Conservation (phyloP, 2,113 vertebrate genomes). For the Phalacrocorax aristotelis region DNA sequence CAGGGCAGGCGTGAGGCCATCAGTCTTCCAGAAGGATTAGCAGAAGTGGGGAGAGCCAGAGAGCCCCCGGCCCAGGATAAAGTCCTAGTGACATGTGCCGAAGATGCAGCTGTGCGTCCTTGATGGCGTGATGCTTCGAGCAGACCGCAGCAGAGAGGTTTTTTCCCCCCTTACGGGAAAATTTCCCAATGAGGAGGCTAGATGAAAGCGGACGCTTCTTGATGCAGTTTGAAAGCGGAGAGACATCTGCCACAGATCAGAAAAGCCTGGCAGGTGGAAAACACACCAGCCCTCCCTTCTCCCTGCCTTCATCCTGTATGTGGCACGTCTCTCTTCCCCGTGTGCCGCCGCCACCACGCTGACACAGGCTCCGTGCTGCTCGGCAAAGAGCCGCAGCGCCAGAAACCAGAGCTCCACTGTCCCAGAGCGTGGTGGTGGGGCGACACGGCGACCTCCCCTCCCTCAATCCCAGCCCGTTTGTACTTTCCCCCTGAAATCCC, state of each 20-base stretch:
- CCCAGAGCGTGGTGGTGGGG: background rate
- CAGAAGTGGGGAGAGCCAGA: background rate
- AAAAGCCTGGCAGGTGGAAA: background rate
- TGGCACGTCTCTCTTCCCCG: background rate
- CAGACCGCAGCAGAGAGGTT: background rate
- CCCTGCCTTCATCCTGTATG: background rate
- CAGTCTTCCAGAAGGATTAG: background rate
- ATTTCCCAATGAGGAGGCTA: background rate
- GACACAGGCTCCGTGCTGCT: background rate
- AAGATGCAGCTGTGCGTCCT: background rate
- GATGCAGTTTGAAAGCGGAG: background rate
- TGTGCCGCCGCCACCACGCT: rapidly evolving
- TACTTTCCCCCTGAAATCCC: background rate
- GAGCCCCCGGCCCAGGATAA: rapidly evolving
- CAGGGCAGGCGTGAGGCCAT: rapidly evolving
- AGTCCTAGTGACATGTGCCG: background rate
- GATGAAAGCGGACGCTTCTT: background rate
- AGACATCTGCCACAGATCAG: background rate
- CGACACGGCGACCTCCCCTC: background rate
- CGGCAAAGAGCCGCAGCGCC: background rate
- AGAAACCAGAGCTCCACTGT: background rate
- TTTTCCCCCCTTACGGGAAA: background rate
- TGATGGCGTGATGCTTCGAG: background rate
- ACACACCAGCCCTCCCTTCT: background rate
- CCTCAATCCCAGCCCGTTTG: rapidly evolving